Evolutionary conservation across 1,140 invertebrate genomes (phyloP).

Genomic region (Metopolophium dirhodum): DNA sequence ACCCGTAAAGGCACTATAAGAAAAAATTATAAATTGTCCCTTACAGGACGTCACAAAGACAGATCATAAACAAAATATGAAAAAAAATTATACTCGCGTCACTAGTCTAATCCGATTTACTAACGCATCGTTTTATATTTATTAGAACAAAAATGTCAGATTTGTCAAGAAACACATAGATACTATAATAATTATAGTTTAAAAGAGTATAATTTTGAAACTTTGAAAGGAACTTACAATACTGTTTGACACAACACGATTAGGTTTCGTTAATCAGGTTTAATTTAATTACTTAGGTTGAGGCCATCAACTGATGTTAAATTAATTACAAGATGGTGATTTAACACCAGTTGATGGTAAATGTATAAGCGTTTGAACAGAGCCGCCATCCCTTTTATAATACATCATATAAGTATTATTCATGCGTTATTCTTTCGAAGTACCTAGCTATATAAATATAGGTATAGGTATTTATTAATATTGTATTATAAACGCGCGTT

Average conservation of each 20-base stretch:
- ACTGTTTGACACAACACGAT: not conserved
- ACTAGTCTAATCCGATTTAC: not conserved
- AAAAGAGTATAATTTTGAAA: not conserved
- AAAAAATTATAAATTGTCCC: not conserved
- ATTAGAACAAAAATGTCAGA: not conserved
- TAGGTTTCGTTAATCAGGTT: slow-evolving; percentile 48
- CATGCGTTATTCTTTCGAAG: not conserved
- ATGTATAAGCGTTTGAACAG: slow-evolving; percentile 1
- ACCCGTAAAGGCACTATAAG: not conserved
- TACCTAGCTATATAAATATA: not conserved
- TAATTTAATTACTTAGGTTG: slow-evolving; percentile 25
- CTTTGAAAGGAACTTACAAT: not conserved
- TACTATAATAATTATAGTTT: not conserved
- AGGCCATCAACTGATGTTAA: slow-evolving; percentile 13
- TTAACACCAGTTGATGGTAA: slow-evolving; percentile 25
- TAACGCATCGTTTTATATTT: not conserved
- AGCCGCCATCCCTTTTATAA: not conserved
- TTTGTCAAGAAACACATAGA: not conserved
- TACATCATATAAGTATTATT: slow-evolving; percentile 1
- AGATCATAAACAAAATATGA: not conserved
- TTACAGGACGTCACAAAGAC: not conserved
- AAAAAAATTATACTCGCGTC: no score
- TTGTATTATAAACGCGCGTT: not conserved
- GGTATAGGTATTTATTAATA: not conserved
- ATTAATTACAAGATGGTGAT: slow-evolving; percentile 43